phyloP scores from a whole-genome alignment of 2,113 vertebrate genomes.

The Tetrao urogallus region DNA sequence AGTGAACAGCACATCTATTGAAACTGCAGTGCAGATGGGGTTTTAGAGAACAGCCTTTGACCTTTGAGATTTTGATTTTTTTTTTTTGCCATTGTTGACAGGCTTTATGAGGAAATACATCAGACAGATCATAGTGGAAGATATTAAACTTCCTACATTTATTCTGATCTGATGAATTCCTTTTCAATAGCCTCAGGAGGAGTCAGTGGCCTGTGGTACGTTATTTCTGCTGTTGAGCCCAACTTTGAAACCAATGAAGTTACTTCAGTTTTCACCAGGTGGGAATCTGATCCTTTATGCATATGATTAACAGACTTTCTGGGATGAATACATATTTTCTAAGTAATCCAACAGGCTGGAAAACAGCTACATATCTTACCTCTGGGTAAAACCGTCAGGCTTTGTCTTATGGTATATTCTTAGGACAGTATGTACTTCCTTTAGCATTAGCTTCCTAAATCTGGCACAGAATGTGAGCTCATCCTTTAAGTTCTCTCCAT shows the following conservation, averaged over 20 bases:
- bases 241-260: not conserved
- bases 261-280: not conserved
- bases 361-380: not conserved
- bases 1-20: not conserved
- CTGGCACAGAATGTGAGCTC: not conserved
- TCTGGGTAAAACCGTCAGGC: not conserved
- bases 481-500: not conserved
- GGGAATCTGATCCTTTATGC: not conserved
- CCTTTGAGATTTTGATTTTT: not conserved
- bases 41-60: constrained; percentile 43
- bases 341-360: not conserved
- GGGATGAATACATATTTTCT: not conserved
- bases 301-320: not conserved
- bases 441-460: not conserved
- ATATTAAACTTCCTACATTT: constrained; percentile 41
- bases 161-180: constrained; percentile 29
- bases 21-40: constrained; percentile 26
- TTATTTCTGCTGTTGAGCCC: not conserved
- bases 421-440: not conserved
- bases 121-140: not conserved
- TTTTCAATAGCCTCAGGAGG: constrained; percentile 25
- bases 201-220: not conserved
- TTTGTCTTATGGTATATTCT: not conserved
- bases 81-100: not conserved
- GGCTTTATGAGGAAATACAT: constrained; percentile 45